Evolutionary conservation across 2,113 vertebrate genomes (phyloP), one percentile per base, ranked within the genome.

Genomic region (Pygoscelis antarcticus): DNA sequence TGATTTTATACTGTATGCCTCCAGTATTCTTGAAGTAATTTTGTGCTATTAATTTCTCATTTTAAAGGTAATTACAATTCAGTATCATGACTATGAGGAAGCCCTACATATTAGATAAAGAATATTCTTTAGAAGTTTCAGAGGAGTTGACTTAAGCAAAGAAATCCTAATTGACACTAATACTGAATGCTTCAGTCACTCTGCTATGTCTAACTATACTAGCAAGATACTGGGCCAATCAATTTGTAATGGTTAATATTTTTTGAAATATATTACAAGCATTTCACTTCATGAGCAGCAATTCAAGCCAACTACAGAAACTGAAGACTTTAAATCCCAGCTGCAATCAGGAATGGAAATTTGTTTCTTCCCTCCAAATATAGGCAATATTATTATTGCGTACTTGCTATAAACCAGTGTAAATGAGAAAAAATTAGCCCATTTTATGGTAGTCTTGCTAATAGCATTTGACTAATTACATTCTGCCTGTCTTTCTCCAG

Each of bases 31-130:
- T 71, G 10, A 64, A 38, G 8, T 19, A 62, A 55, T 55, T 82
- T 52, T 76, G 19, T 44, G 5, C 2, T 57, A 38, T 68, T 68
- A 84, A 36, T 76, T 32, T 80, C 10, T 65, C 62, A 40, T 36
- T 70, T 94, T 66, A 83, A 81, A 92, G 49, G 29, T 30, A 83
- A 47, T 30, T 82, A 88, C 82, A 85, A 88, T 83, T 77, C 15
- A 81, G 3, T 9, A 51, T 60, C 4, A 27, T 83, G 13, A 38
- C 78, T 81, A 21, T 23, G 21, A 78, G 1, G 0, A 51, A 77
- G 32, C 1, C 6, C 7, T 34, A 40, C 2, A 22, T 55, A 64
- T 75, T 40, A 64, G 13, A 29, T 19, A 47, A 88, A 80, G 7
- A 72, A 74, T 91, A 83, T 70, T 54, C 14, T 74, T 16, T 26